These are phyloP conservation scores for Euleptes europaea DNA, from an alignment of 2,113 vertebrate species.

Conservation along the genomic window DNA sequence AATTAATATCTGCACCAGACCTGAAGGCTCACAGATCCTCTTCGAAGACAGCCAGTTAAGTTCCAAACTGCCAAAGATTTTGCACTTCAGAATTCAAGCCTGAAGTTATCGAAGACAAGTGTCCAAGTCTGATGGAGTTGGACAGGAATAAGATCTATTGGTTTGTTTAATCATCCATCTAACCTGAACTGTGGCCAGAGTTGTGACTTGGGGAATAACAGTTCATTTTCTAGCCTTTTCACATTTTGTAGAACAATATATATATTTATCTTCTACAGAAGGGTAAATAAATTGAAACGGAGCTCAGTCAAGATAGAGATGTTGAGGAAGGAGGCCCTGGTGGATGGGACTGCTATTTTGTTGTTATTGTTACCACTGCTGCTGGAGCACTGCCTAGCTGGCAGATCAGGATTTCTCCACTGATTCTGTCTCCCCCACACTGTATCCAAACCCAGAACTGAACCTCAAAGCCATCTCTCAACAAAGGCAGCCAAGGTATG, in stretches of 20 bases:
- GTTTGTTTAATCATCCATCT: slow-evolving; percentile 24
- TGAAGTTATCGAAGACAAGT: background rate
- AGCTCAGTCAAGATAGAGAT: background rate
- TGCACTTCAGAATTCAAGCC: background rate
- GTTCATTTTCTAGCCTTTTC: slow-evolving; percentile 4
- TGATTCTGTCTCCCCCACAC: too few relatives aligned
- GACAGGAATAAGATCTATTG: slow-evolving; percentile 25
- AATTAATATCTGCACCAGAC: background rate
- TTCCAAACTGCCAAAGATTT: background rate
- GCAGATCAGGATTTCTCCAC: too few relatives aligned
- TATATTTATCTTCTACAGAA: background rate
- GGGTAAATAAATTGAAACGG: slow-evolving; percentile 10
- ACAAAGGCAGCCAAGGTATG: too few relatives aligned
- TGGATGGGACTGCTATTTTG: background rate
- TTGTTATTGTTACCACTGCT: too few relatives aligned
- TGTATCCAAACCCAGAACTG: too few relatives aligned
- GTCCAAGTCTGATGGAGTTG: background rate
- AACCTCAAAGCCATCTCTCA: too few relatives aligned
- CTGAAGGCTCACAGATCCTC: background rate
- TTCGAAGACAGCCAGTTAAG: background rate
- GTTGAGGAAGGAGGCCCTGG: background rate
- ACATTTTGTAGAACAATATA: background rate
- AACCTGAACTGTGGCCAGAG: slow-evolving; percentile 1
- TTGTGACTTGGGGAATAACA: background rate
- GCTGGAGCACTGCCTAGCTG: too few relatives aligned